Percentiles rank a stretch among this genome's conserved stretches.
These are phyloP conservation scores for Heliconius eleuchia DNA, from an alignment of 1,140 invertebrate species.

Conservation along the genomic window DNA sequence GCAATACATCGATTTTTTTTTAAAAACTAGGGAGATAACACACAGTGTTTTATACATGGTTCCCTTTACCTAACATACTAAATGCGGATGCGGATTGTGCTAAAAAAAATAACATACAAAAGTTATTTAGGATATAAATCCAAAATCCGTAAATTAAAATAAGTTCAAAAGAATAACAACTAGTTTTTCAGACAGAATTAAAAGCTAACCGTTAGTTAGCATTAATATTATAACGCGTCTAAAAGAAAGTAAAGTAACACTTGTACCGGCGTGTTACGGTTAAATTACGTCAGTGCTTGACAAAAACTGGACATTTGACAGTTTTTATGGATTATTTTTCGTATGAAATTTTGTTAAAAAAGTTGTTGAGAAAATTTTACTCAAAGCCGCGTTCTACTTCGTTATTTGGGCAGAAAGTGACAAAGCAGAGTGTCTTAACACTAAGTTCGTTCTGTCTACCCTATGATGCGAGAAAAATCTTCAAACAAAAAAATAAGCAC, in stretches of 20 bases:
- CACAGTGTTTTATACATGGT: too few species aligned
- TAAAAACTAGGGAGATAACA: too few species aligned
- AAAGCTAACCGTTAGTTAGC: conserved; percentile 3
- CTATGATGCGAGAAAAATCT: background rate
- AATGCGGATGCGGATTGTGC: background rate
- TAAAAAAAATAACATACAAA: too few species aligned
- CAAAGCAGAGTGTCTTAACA: too few species aligned
- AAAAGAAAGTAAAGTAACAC: conserved; percentile 10
- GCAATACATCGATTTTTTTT: too few species aligned
- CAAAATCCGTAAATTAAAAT: background rate
- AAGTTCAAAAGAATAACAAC: background rate
- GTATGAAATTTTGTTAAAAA: background rate
- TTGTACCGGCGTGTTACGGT: conserved; percentile 1
- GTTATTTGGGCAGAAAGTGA: background rate
- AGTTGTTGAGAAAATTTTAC: too few species aligned
- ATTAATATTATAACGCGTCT: conserved; percentile 2
- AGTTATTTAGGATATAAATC: background rate
- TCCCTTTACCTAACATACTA: too few species aligned
- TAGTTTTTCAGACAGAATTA: background rate
- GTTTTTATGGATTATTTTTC: background rate
- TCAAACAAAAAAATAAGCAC: background rate
- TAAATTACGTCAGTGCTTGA: background rate
- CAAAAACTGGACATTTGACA: background rate
- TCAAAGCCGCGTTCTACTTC: too few species aligned
- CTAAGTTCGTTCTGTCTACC: background rate